Percentiles rank a stretch among this genome's conserved stretches.
phyloP scores from a whole-genome alignment of 2,113 vertebrate species.

The Sclerurus mexicanus region DNA sequence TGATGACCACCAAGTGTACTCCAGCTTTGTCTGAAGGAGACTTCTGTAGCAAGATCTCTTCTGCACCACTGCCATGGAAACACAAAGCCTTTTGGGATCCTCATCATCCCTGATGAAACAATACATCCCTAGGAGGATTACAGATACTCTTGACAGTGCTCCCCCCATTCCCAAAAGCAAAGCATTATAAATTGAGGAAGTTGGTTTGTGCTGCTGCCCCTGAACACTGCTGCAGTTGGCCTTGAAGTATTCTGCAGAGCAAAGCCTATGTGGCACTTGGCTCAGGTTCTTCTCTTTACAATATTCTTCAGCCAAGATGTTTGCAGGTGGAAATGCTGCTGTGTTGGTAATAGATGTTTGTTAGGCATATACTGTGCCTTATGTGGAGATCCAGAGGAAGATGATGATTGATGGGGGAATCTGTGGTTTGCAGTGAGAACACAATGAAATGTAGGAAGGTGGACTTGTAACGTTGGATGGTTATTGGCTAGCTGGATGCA shows the following conservation, averaged over 20 bases:
- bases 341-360: constrained; percentile 15
- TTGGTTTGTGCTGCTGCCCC: not conserved
- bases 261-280: not conserved
- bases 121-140: not conserved
- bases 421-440: not conserved
- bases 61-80: not conserved
- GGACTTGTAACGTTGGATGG: not conserved
- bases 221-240: not conserved
- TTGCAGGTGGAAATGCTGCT: not conserved
- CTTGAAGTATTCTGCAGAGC: not conserved
- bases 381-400: not conserved
- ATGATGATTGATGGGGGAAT: not conserved
- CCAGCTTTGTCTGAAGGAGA: not conserved
- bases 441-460: not conserved
- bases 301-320: not conserved
- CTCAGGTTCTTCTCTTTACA: not conserved
- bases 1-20: not conserved
- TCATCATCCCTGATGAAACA: not conserved
- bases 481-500: not conserved
- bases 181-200: not conserved
- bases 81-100: not conserved
- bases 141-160: not conserved
- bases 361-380: not conserved
- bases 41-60: not conserved
- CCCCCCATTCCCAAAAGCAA: not conserved